Conservation (phyloP, 2,113 vertebrate genomes). For the Podarcis raffonei region DNA sequence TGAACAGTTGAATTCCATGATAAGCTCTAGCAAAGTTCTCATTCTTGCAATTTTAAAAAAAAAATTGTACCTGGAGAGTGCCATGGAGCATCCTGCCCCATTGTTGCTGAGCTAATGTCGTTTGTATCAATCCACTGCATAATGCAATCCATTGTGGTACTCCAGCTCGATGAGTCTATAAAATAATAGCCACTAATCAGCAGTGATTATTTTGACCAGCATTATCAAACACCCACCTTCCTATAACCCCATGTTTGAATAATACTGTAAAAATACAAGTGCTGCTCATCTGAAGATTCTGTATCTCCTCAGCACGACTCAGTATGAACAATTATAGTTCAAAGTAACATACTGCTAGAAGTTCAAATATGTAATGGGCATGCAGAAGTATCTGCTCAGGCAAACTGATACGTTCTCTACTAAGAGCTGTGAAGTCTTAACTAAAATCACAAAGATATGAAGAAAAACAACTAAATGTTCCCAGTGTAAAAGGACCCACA, state of each 20-base stretch:
- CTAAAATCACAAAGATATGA: not conserved
- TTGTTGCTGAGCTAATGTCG: slow-evolving; percentile 27
- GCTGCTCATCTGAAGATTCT: not conserved
- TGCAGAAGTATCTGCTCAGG: not conserved
- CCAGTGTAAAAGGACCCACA: not conserved
- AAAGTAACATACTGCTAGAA: not conserved
- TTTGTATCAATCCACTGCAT: slow-evolving; percentile 58
- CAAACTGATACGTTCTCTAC: not conserved
- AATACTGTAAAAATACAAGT: not conserved
- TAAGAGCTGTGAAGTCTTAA: not conserved
- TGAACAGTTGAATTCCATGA: not conserved
- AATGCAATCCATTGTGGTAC: slow-evolving; percentile 62
- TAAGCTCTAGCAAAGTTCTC: not conserved
- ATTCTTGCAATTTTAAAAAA: slow-evolving; percentile 8
- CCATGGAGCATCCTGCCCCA: slow-evolving; percentile 70
- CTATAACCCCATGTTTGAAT: not conserved
- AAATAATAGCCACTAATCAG: slow-evolving; percentile 27
- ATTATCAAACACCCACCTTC: not conserved
- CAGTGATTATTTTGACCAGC: not conserved
- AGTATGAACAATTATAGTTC: not conserved
- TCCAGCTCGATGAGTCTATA: slow-evolving; percentile 74
- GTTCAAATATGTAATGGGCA: not conserved
- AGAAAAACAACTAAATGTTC: not conserved
- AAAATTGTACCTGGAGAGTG: slow-evolving; percentile 77
- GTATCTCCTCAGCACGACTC: not conserved